These are phyloP conservation scores for Isichthys henryi DNA, from an alignment of 2,113 vertebrate species.

Conservation along the genomic window DNA sequence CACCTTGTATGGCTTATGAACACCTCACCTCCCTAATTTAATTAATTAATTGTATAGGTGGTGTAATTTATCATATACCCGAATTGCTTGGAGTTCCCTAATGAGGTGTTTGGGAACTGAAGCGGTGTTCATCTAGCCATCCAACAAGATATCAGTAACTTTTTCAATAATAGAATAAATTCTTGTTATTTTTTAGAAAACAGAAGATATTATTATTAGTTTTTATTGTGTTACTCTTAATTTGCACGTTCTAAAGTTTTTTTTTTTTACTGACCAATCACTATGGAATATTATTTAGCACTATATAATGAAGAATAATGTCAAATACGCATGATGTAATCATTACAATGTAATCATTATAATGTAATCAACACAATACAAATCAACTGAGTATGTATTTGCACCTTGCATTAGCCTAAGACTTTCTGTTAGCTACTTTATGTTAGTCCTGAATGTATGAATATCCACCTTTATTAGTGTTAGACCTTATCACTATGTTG, in stretches of 20 bases:
- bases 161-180: not conserved
- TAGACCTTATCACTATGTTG: too few species aligned
- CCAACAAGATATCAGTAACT: not conserved
- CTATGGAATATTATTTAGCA: too few species aligned
- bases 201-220: too few species aligned
- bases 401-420: too few species aligned
- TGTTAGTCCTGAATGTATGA: too few species aligned
- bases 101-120: not conserved
- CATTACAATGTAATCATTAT: too few species aligned
- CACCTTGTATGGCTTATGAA: not conserved
- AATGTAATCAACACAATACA: too few species aligned
- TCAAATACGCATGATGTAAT: too few species aligned
- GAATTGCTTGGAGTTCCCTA: not conserved
- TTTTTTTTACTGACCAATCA: not conserved
- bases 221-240: not conserved
- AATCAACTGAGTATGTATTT: too few species aligned
- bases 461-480: too few species aligned
- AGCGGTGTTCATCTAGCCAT: not conserved
- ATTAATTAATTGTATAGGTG: not conserved
- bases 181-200: not conserved
- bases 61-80: not conserved
- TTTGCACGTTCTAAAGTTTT: not conserved
- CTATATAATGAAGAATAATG: too few species aligned
- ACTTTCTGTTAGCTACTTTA: too few species aligned
- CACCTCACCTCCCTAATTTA: not conserved